phyloP scores from a whole-genome alignment of 2,797 vertebrate species.

The Oryzias sinensis region DNA sequence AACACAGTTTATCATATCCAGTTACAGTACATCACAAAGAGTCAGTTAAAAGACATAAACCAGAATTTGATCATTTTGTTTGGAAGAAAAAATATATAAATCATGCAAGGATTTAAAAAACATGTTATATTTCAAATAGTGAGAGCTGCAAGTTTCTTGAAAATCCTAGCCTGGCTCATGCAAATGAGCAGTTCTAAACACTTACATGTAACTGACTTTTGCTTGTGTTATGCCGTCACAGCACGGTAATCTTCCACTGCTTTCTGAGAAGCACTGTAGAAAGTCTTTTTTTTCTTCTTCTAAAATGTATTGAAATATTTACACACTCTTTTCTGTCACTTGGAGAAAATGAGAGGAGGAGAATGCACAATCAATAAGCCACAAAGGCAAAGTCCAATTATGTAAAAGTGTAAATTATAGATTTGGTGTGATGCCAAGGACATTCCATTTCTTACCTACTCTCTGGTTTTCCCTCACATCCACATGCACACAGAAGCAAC shows the following conservation, averaged over 20 bases:
- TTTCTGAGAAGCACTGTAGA: constrained; percentile 24
- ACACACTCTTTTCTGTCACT: constrained; percentile 64
- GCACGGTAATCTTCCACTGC: constrained; percentile 26
- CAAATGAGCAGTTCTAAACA: constrained; percentile 53
- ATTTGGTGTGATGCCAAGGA: constrained; percentile 73
- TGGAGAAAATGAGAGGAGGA: constrained; percentile 63
- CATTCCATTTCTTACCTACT: constrained; percentile 48
- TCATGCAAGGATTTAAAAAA: constrained; percentile 16
- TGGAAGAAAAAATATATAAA: constrained; percentile 35
- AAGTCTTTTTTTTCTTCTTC: constrained; percentile 14
- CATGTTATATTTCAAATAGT: background rate
- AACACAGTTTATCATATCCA: constrained; percentile 62
- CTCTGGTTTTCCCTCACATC: constrained; percentile 35
- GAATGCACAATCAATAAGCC: constrained; percentile 71
- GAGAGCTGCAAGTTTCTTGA: constrained; percentile 46
- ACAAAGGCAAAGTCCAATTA: constrained; percentile 75
- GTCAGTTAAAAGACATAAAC: constrained; percentile 58
- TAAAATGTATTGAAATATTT: constrained; percentile 70
- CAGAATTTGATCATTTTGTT: constrained; percentile 62
- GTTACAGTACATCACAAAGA: constrained; percentile 55
- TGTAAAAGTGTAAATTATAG: constrained; percentile 77
- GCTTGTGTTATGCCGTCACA: constrained; percentile 44
- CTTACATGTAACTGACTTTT: constrained; percentile 31
- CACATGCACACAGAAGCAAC: constrained; percentile 49
- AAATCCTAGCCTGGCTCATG: constrained; percentile 40